Percentiles rank a stretch among this genome's conserved stretches.
These are phyloP conservation scores for Zosterops hypoxanthus DNA, from an alignment of 2,113 vertebrate species.

Conservation along the genomic window DNA sequence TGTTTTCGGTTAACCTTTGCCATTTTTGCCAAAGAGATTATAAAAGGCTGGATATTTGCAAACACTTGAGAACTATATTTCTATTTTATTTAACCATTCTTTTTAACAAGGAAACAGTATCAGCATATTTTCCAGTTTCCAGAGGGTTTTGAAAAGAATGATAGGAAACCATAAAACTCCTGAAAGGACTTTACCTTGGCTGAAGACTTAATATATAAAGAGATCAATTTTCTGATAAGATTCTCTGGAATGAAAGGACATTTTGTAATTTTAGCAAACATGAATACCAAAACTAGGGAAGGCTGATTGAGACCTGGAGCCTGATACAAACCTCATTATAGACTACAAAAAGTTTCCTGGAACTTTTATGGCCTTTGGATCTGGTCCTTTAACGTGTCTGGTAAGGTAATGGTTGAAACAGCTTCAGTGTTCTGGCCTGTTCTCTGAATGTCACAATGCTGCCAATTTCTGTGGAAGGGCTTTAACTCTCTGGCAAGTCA, in stretches of 20 bases:
- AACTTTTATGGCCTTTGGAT: slow-evolving; percentile 33
- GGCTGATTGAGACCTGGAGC: slow-evolving; percentile 1
- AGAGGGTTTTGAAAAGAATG: slow-evolving; percentile 56
- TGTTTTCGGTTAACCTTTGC: slow-evolving; percentile 58
- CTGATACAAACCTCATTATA: slow-evolving; percentile 41
- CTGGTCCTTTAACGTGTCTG: not conserved
- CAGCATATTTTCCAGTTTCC: slow-evolving; percentile 70
- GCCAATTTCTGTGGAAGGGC: not conserved
- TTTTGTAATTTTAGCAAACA: slow-evolving; percentile 75
- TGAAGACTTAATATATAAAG: slow-evolving; percentile 64
- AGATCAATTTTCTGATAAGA: slow-evolving; percentile 83
- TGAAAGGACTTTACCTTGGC: slow-evolving; percentile 59
- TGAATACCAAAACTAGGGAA: slow-evolving; percentile 56
- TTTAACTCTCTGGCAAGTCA: not conserved
- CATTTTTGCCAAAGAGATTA: slow-evolving; percentile 10
- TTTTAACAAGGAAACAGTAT: slow-evolving; percentile 55
- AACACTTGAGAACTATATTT: slow-evolving; percentile 25
- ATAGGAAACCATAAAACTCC: slow-evolving; percentile 45
- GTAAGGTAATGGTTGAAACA: slow-evolving; percentile 35
- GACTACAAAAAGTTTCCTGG: slow-evolving; percentile 13
- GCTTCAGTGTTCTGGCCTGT: not conserved
- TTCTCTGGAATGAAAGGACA: slow-evolving; percentile 64
- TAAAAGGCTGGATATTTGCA: not conserved
- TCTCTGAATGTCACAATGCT: not conserved
- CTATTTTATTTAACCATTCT: slow-evolving; percentile 45